These are phyloP conservation scores for Dasyornis broadbenti DNA, from an alignment of 2,113 vertebrate species.

Conservation along the genomic window DNA sequence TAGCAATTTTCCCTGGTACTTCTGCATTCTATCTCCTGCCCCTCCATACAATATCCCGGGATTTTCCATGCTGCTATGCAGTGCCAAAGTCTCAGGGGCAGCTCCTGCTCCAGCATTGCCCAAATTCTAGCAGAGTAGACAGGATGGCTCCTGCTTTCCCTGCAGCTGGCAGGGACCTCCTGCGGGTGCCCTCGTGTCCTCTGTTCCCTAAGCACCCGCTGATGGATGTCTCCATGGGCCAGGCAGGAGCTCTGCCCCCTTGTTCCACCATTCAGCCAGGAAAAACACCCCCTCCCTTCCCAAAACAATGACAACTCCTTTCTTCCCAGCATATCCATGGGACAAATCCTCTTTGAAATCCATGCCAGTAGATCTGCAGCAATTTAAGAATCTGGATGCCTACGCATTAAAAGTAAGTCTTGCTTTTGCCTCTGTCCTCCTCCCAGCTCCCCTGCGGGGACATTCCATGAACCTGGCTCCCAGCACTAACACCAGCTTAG, in stretches of 20 bases:
- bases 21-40: not conserved
- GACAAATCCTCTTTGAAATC: constrained; percentile 80
- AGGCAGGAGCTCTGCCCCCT: not conserved
- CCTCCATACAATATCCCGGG: not conserved
- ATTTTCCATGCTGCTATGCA: not conserved
- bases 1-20: not conserved
- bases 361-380: constrained; percentile 72
- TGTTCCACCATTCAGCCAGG: not conserved
- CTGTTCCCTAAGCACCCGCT: not conserved
- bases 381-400: constrained; percentile 77
- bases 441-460: not conserved
- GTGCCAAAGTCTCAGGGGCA: not conserved
- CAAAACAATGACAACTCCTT: not conserved
- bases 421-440: not conserved
- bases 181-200: not conserved
- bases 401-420: constrained; percentile 75
- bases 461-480: not conserved
- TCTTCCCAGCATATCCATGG: constrained; percentile 78
- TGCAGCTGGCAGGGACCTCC: not conserved
- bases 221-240: not conserved
- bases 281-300: not conserved
- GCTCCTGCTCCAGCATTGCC: not conserved
- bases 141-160: not conserved
- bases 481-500: not conserved
- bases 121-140: not conserved